phyloP scores from a whole-genome alignment of 1,140 invertebrate genomes.

The Trichomalopsis sarcophagae region DNA sequence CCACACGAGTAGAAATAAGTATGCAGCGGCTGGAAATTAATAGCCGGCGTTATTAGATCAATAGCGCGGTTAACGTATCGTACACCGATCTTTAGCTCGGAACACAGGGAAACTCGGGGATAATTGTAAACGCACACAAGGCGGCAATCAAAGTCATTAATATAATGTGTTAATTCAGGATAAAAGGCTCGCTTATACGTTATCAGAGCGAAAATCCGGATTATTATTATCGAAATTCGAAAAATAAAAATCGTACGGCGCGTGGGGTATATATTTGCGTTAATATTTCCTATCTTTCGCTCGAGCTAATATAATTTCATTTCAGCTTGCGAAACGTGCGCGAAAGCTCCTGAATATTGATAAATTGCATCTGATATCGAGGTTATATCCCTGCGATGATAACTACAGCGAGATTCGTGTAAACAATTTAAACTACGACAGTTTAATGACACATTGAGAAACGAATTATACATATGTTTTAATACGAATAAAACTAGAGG shows the following conservation, averaged over 20 bases:
- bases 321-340: too few species aligned
- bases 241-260: too few species aligned
- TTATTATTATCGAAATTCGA: too few species aligned
- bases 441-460: background rate
- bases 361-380: too few species aligned
- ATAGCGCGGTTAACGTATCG: background rate
- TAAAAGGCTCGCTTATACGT: background rate
- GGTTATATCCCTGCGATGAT: background rate
- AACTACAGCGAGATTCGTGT: background rate
- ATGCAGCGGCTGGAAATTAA: background rate
- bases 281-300: too few species aligned
- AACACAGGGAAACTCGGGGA: background rate
- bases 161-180: background rate
- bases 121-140: background rate
- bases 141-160: background rate
- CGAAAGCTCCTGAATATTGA: too few species aligned
- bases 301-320: too few species aligned
- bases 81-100: too few species aligned
- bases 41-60: background rate
- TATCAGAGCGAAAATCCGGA: background rate
- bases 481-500: too few species aligned
- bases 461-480: background rate
- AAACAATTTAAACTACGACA: background rate
- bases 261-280: too few species aligned
- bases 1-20: background rate